These are phyloP conservation scores for Cisticola juncidis DNA, from an alignment of 2,113 vertebrate genomes.

Conservation along the genomic window DNA sequence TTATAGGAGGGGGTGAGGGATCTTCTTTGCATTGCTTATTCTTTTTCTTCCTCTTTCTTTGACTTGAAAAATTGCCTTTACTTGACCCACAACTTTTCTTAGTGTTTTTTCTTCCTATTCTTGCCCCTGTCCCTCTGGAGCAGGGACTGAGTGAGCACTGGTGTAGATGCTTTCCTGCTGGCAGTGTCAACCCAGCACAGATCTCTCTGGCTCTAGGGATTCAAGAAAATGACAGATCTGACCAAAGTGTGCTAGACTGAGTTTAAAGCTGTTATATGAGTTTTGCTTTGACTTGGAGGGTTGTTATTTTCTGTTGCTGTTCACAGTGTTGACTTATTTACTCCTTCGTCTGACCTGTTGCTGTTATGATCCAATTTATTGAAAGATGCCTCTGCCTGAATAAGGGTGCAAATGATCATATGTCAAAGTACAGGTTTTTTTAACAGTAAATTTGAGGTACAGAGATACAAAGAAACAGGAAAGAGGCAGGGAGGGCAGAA, in stretches of 20 bases:
- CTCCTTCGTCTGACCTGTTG: neutral
- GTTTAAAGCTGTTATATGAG: neutral
- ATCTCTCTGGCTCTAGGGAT: neutral
- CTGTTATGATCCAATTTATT: neutral
- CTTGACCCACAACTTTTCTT: neutral
- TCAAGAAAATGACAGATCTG: neutral
- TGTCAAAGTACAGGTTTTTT: neutral
- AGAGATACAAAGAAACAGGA: neutral
- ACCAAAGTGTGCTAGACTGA: neutral
- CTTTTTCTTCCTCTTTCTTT: neutral
- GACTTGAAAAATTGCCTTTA: neutral
- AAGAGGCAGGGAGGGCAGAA: fast-evolving
- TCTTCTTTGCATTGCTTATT: neutral
- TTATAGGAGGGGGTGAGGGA: neutral
- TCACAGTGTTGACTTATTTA: neutral
- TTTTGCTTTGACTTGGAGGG: neutral
- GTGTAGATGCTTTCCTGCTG: neutral
- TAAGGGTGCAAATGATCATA: neutral
- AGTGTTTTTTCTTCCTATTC: neutral
- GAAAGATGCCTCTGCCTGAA: neutral
- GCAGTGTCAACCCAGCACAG: neutral
- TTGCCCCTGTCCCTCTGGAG: fast-evolving
- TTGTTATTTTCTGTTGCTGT: neutral
- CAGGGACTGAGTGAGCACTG: neutral
- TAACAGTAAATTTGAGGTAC: neutral